Percentiles rank a stretch among this genome's conserved stretches.
Conservation (phyloP, 2,797 vertebrate genomes). For the Amblyraja radiata region DNA sequence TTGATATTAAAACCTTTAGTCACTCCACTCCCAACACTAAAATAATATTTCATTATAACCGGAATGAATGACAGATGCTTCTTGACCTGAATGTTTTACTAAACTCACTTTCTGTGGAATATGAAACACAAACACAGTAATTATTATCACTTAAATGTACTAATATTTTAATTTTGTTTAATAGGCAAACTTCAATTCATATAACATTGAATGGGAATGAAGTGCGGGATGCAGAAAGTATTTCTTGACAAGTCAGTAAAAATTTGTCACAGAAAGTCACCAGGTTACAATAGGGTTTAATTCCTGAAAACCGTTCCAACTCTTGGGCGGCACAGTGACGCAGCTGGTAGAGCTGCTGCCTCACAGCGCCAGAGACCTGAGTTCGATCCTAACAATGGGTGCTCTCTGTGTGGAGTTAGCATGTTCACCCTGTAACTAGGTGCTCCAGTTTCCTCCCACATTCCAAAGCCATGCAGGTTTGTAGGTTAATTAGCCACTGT, state of each 20-base stretch:
- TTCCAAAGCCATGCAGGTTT: too few species aligned
- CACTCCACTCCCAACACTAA: not conserved
- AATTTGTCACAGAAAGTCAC: not conserved
- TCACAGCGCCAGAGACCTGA: too few species aligned
- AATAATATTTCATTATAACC: not conserved
- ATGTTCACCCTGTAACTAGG: too few species aligned
- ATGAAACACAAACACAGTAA: not conserved
- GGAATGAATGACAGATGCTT: not conserved
- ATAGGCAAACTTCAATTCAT: not conserved
- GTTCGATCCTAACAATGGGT: too few species aligned
- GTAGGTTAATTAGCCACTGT: too few species aligned
- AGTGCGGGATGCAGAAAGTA: not conserved
- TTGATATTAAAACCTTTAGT: not conserved
- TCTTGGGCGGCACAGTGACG: too few species aligned
- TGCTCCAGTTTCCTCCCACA: too few species aligned
- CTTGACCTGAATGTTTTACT: not conserved
- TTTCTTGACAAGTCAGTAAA: not conserved
- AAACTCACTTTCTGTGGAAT: not conserved
- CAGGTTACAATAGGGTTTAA: too few species aligned
- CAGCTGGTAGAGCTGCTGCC: too few species aligned
- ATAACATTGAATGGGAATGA: not conserved
- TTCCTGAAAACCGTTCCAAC: too few species aligned
- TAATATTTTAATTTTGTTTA: constrained; percentile 9
- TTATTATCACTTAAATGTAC: not conserved
- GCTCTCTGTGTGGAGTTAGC: too few species aligned